Percentiles rank a stretch among this genome's conserved stretches.
Conservation (phyloP, 2,797 vertebrate genomes). For the Gymnothorax reevesii region DNA sequence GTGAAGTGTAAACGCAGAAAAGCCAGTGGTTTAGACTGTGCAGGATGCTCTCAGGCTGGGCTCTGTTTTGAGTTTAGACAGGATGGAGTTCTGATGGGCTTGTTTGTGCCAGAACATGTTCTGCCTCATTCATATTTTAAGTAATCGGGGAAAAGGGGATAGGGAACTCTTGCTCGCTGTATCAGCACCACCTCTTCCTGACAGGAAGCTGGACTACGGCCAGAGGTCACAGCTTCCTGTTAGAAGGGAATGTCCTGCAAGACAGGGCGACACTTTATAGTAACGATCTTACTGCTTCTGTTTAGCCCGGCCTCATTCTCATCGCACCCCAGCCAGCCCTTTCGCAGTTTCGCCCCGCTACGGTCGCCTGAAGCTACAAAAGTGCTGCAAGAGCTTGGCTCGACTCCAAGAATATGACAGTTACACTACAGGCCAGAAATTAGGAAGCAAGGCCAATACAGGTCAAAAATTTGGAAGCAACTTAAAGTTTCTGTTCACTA, state of each 20-base stretch:
- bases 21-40: background rate
- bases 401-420: background rate
- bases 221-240: conserved; percentile 65
- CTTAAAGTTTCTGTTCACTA: no score
- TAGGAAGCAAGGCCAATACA: no score
- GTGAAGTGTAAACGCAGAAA: no score
- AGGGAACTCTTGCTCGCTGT: conserved; percentile 23
- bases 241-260: conserved; percentile 60
- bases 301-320: conserved; percentile 13
- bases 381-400: conserved; percentile 30
- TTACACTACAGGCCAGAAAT: no score
- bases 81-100: background rate
- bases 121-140: background rate
- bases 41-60: background rate
- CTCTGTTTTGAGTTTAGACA: background rate
- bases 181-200: conserved; percentile 47
- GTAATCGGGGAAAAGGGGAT: conserved; percentile 14
- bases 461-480: no score
- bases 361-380: background rate
- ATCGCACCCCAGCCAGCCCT: conserved; percentile 44
- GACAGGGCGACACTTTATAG: conserved; percentile 21
- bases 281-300: background rate
- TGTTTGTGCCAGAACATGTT: conserved; percentile 17
- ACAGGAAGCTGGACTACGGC: conserved; percentile 60
- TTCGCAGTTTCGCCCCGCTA: conserved; percentile 40